Conservation (phyloP, 2,888 invertebrate genomes). For the Tetragnatha montana region DNA sequence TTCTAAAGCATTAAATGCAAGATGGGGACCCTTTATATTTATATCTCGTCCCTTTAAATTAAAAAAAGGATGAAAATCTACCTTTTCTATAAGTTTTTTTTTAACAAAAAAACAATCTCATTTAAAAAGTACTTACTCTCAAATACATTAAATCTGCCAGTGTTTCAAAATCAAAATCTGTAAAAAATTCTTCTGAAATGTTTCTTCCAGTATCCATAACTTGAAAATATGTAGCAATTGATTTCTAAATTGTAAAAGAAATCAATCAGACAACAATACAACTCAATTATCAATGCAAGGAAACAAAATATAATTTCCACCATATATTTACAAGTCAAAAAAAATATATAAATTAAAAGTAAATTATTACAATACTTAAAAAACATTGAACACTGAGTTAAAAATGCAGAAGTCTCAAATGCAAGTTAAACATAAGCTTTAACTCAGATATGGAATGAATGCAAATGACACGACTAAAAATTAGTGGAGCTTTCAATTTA, state of each 20-base stretch:
- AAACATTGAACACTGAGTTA: too few species aligned
- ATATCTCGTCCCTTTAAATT: conserved; percentile 60
- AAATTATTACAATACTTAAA: too few species aligned
- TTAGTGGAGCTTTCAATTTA: too few species aligned
- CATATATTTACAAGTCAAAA: too few species aligned
- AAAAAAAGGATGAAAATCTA: not conserved
- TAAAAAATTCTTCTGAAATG: conserved; percentile 54
- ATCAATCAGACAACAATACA: not conserved
- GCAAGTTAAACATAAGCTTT: not conserved
- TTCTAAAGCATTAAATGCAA: conserved; percentile 63
- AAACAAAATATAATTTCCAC: not conserved
- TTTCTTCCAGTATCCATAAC: conserved; percentile 42
- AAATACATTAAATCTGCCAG: conserved; percentile 64
- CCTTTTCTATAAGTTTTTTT: not conserved
- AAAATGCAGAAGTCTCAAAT: not conserved
- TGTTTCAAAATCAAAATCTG: conserved; percentile 67
- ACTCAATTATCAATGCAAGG: not conserved
- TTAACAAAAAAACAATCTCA: not conserved
- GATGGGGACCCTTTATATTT: conserved; percentile 56
- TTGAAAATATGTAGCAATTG: conserved; percentile 46
- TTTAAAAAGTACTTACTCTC: conserved; percentile 37
- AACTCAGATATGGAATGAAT: too few species aligned
- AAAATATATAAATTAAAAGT: not conserved
- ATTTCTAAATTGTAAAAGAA: conserved; percentile 56
- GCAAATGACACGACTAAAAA: too few species aligned